Evolutionary conservation across 2,113 vertebrate species (phyloP).

Genomic region (Crocuta crocuta): DNA sequence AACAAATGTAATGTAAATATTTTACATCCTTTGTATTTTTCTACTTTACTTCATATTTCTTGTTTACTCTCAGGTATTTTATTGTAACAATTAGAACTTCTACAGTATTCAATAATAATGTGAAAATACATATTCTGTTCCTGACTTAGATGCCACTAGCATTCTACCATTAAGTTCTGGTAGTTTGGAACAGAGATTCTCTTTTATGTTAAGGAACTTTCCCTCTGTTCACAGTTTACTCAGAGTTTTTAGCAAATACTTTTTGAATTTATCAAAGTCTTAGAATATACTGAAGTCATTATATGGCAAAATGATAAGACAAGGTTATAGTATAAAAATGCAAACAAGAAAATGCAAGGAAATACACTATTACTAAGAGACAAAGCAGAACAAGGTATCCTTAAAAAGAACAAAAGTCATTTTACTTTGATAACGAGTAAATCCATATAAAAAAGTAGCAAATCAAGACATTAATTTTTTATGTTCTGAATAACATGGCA

Average conservation of each 20-base stretch:
- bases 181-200: neutral
- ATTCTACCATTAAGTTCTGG: neutral
- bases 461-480: conserved; percentile 8
- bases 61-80: conserved; percentile 1
- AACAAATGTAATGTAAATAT: neutral
- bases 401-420: conserved; percentile 2
- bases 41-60: neutral
- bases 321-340: conserved; percentile 1
- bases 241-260: neutral
- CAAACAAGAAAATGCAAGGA: neutral
- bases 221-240: conserved; percentile 6
- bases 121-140: neutral
- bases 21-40: neutral
- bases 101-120: neutral
- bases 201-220: conserved; percentile 9
- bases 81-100: neutral
- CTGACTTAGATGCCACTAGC: neutral
- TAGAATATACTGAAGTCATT: neutral
- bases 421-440: conserved; percentile 6
- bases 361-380: neutral
- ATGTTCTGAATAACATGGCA: neutral
- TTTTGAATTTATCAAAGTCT: neutral
- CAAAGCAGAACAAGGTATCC: neutral
- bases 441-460: neutral
- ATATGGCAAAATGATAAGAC: neutral